Base-by-base conservation (phyloP, 2,113 vertebrate genomes). In the Sardina pilchardus region DNA sequence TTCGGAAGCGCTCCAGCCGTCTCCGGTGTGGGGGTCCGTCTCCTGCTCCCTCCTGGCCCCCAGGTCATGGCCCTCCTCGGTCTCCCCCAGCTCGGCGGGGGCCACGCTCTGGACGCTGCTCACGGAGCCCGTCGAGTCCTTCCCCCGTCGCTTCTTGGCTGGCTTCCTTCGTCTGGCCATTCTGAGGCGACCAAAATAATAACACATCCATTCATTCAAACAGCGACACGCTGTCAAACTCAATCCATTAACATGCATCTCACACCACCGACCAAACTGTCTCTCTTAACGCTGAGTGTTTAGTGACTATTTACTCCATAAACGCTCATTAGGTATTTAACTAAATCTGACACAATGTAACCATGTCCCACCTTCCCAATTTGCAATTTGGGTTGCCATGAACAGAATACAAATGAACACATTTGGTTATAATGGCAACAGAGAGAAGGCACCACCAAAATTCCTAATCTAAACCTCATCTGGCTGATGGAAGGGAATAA, bases 361-460 rank as follows among this genome's bases (percentile, higher is more conserved):
- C 71, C 71, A 78, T 36, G 30, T 36, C 45, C 97, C 97, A 99
- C 98, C 98, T 99, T 99, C 98, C 98, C 98, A 99, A 96, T 97
- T 97, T 97, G 96, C 96, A 4, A 3, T 42, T 42, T 42, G 39
- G 39, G 2, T 42, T 42, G 39, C 39, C 39, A 0, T 0, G 1
- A 42, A 42, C 39, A 42, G 39, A 42, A 42, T 42, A 4, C 39
- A 42, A 42, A 42, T 42, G 39, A 42, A 42, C 39, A 14, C 14
- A 97, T 95, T 98, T 96, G 97, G 97, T 94, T 98, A 93, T 95
- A 97, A 96, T 96, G 97, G 97, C 97, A 96, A 96, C 96, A 97
- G 96, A 89, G 97, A 97, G 94, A 99, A 99, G 96, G 98, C 97
- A 96, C 99, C 98, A 97, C 98, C 98, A 95, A 99, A 99, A 99